Conservation (phyloP, 2,888 invertebrate genomes). For the Callimorpha dominula region DNA sequence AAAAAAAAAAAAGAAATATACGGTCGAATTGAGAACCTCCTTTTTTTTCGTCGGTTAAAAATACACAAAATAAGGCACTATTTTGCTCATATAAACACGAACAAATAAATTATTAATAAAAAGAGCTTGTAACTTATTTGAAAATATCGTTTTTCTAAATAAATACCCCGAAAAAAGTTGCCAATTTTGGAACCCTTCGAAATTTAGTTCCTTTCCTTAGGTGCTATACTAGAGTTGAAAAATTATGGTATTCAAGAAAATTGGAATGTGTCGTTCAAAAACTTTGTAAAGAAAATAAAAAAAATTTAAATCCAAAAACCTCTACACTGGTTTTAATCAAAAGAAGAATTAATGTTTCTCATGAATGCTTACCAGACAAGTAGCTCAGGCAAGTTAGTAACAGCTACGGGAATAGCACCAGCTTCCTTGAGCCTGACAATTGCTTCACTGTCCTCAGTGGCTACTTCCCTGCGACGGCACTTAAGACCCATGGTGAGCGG, state of each 20-base stretch:
- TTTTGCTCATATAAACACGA: too few species aligned
- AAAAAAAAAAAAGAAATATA: too few species aligned
- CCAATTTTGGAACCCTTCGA: too few species aligned
- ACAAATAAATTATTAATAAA: too few species aligned
- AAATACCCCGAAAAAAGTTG: too few species aligned
- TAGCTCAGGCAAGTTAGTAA: constrained; percentile 96
- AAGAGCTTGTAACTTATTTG: too few species aligned
- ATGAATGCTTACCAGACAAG: constrained; percentile 90
- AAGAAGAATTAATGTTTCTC: background rate
- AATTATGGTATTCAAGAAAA: background rate
- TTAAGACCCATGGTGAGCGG: constrained; percentile 89
- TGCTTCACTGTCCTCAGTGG: constrained; percentile 92
- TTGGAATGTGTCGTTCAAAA: background rate
- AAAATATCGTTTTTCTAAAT: too few species aligned
- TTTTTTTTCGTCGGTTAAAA: too few species aligned
- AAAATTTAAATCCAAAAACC: background rate
- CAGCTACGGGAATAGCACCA: constrained; percentile 95
- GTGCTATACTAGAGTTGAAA: background rate
- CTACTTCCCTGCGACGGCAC: constrained; percentile 88
- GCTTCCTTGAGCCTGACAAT: constrained; percentile 91
- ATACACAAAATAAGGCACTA: too few species aligned
- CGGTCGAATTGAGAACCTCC: too few species aligned
- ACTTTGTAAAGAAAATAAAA: background rate
- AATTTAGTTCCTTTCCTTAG: background rate
- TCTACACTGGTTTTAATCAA: background rate